A percentile compares a stretch with the other conserved stretches of the same genome.
Evolutionary conservation across 1,140 invertebrate species (phyloP).

Genomic region (Leptopilina boulardi): DNA sequence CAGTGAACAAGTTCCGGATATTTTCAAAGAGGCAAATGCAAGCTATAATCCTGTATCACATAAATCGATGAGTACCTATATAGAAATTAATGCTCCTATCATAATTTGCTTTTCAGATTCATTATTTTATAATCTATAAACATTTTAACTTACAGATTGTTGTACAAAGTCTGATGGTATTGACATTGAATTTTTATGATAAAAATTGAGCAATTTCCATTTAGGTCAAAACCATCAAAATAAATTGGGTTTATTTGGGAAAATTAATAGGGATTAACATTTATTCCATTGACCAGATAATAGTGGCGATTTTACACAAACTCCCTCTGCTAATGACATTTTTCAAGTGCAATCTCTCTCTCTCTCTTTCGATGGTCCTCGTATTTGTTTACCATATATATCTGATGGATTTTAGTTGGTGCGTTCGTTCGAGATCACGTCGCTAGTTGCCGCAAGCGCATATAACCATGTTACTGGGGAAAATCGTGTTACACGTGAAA

Average conservation of each 20-base stretch:
- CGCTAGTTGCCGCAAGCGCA: not conserved
- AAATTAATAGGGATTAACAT: not conserved
- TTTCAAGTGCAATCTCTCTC: not conserved
- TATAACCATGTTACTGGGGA: not conserved
- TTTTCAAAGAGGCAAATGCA: not conserved
- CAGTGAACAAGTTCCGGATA: not conserved
- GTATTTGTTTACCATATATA: not conserved
- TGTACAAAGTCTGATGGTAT: not conserved
- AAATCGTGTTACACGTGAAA: not conserved
- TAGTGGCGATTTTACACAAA: not conserved
- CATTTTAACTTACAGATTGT: too few species aligned
- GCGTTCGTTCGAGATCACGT: slow-evolving; percentile 21
- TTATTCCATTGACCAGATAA: not conserved
- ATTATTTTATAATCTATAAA: too few species aligned
- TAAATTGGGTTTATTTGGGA: not conserved
- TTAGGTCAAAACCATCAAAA: too few species aligned
- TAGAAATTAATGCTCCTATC: not conserved
- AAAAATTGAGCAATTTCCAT: too few species aligned
- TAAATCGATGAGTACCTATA: not conserved
- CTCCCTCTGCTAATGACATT: slow-evolving; percentile 10
- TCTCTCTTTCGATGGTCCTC: not conserved
- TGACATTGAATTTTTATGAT: too few species aligned
- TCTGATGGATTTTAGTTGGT: not conserved
- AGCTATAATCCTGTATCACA: not conserved
- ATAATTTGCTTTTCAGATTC: not conserved